phyloP scores from a whole-genome alignment of 2,888 invertebrate species.

The Drosophila nr. medialis region DNA sequence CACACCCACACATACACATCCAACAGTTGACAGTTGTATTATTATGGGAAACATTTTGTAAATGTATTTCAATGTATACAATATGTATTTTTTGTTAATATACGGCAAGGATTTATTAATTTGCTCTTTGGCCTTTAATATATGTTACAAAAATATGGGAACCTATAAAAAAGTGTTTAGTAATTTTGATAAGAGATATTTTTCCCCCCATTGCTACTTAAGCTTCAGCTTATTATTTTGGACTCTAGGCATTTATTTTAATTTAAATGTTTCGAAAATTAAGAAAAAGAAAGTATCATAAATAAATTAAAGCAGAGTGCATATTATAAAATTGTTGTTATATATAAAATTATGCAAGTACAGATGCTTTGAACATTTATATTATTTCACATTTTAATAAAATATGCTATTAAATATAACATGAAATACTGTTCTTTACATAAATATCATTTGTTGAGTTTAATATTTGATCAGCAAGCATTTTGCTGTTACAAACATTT shows the following conservation, averaged over 20 bases:
- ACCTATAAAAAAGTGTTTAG: background rate
- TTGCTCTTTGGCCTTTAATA: background rate
- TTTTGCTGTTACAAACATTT: slow-evolving; percentile 8
- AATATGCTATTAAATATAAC: background rate
- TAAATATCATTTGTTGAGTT: slow-evolving; percentile 1
- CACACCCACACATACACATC: background rate
- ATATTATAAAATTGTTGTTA: no score
- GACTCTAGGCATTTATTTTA: background rate
- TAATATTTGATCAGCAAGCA: slow-evolving; percentile 27
- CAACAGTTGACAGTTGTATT: slow-evolving; percentile 16
- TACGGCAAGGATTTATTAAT: background rate
- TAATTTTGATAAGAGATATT: background rate
- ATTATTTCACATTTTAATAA: background rate
- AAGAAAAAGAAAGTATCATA: background rate
- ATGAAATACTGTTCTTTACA: background rate
- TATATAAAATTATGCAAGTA: background rate
- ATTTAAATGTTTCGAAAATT: background rate
- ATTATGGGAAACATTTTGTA: slow-evolving; percentile 28
- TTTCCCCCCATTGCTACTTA: background rate
- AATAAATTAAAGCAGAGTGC: background rate
- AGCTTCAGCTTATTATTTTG: background rate
- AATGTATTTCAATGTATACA: slow-evolving; percentile 37
- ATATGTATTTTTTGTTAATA: slow-evolving; percentile 7
- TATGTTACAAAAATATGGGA: background rate
- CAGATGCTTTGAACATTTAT: background rate